Evolutionary conservation across 2,888 invertebrate species (phyloP).

Genomic region (Eupithecia subumbrata): DNA sequence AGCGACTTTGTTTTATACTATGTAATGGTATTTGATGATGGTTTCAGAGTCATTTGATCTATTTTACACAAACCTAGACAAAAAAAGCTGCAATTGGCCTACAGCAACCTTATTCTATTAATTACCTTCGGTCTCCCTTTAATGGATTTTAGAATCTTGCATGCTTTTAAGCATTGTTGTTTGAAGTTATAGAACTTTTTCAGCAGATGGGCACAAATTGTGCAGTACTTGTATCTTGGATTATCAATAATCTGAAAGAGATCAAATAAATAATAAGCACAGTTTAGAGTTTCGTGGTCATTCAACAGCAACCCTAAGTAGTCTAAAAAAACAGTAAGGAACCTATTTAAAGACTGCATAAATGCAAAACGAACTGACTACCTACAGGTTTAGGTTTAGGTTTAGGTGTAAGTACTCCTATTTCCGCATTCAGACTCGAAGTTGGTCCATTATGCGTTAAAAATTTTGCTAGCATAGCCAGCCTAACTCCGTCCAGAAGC

Average conservation of each 20-base stretch:
- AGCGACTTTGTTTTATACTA: too few relatives aligned
- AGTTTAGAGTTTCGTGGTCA: neutral
- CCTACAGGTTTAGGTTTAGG: too few relatives aligned
- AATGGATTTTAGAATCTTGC: neutral
- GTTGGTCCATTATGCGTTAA: too few relatives aligned
- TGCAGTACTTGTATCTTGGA: conserved; percentile 1
- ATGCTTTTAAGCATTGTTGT: neutral
- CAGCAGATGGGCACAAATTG: conserved; percentile 21
- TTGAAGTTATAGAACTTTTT: conserved; percentile 6
- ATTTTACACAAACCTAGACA: neutral
- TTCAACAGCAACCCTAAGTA: neutral
- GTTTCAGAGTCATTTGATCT: too few relatives aligned
- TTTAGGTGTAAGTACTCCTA: too few relatives aligned
- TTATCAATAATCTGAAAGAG: neutral
- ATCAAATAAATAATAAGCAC: neutral
- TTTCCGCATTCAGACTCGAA: too few relatives aligned
- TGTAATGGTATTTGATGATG: too few relatives aligned
- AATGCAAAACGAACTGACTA: too few relatives aligned
- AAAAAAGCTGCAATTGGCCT: neutral
- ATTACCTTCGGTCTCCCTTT: neutral
- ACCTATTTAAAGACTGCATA: too few relatives aligned
- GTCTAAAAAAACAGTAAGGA: neutral
- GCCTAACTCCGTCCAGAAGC: too few relatives aligned
- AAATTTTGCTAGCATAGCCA: too few relatives aligned
- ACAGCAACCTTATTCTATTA: neutral